Percentiles rank a stretch among this genome's conserved stretches.
These are phyloP conservation scores for Stratiolaelaps scimitus DNA, from an alignment of 1,140 invertebrate genomes.

Conservation along the genomic window DNA sequence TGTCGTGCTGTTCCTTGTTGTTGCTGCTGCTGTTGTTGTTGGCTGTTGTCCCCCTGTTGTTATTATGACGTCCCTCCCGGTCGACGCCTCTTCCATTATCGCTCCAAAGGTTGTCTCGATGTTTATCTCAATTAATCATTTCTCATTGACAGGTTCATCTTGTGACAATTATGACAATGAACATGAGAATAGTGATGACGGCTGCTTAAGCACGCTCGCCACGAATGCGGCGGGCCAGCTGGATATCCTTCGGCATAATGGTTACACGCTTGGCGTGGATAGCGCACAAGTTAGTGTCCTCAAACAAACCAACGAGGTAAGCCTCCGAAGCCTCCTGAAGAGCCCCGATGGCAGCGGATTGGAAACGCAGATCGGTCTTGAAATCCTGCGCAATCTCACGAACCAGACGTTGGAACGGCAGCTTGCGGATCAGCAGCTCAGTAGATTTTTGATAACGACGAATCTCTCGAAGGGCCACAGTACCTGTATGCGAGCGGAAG, in stretches of 20 bases:
- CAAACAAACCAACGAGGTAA: slow-evolving; percentile 70
- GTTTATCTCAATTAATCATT: no score
- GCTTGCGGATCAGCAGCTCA: slow-evolving; percentile 53
- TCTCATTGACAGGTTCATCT: no score
- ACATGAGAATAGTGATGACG: not conserved
- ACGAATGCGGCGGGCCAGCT: slow-evolving; percentile 59
- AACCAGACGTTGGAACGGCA: slow-evolving; percentile 45
- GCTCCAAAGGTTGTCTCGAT: no score
- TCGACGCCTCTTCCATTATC: no score
- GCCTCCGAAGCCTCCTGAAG: slow-evolving; percentile 72
- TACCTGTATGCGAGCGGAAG: slow-evolving; percentile 37
- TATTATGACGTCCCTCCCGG: no score
- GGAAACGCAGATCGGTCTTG: slow-evolving; percentile 62
- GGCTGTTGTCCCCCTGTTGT: no score
- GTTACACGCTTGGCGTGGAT: slow-evolving; percentile 88
- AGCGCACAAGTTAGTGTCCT: slow-evolving; percentile 85
- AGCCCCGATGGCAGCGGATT: slow-evolving; percentile 63
- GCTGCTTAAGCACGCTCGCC: slow-evolving; percentile 38
- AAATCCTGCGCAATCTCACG: slow-evolving; percentile 68
- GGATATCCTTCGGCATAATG: slow-evolving; percentile 93
- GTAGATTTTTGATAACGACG: slow-evolving; percentile 54
- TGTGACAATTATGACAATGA: not conserved
- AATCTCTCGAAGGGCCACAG: slow-evolving; percentile 46
- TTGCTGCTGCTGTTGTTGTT: no score
- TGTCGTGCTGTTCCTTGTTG: no score